Percentiles rank a stretch among this genome's conserved stretches.
phyloP scores from a whole-genome alignment of 2,113 vertebrate species.

The Antechinus flavipes region DNA sequence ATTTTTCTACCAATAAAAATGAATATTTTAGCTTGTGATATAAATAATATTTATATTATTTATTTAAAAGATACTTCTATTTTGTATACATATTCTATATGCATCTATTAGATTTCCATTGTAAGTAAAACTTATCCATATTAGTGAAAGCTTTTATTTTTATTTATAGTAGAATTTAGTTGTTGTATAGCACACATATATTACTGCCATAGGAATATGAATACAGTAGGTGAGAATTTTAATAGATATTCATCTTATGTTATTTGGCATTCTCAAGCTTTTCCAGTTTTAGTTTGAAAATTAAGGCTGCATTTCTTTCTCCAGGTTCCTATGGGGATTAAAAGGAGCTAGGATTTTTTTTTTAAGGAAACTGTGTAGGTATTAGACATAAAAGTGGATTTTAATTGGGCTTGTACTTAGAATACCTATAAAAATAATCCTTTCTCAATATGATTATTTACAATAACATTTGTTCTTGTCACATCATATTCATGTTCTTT shows the following conservation, averaged over 20 bases:
- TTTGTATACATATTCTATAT: background rate
- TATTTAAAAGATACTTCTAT: background rate
- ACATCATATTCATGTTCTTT: constrained; percentile 17
- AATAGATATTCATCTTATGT: constrained; percentile 1
- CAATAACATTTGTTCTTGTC: background rate
- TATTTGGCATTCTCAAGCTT: background rate
- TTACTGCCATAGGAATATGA: background rate
- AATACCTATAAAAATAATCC: background rate
- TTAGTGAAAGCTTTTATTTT: constrained; percentile 52
- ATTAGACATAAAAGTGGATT: background rate
- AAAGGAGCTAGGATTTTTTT: constrained; percentile 7
- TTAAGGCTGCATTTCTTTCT: constrained; percentile 39
- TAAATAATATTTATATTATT: background rate
- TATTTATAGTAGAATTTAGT: constrained; percentile 31
- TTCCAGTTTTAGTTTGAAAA: constrained; percentile 5
- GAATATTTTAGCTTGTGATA: constrained; percentile 18
- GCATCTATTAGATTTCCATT: background rate
- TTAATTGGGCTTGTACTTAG: background rate
- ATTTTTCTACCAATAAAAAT: constrained; percentile 42
- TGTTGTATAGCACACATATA: background rate
- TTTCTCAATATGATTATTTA: background rate
- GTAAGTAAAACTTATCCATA: background rate
- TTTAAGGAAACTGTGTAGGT: constrained; percentile 4
- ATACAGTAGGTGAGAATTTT: background rate
- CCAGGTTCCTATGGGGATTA: constrained; percentile 12